Conservation (phyloP, 2,113 vertebrate species). For the Rhinoderma darwinii region DNA sequence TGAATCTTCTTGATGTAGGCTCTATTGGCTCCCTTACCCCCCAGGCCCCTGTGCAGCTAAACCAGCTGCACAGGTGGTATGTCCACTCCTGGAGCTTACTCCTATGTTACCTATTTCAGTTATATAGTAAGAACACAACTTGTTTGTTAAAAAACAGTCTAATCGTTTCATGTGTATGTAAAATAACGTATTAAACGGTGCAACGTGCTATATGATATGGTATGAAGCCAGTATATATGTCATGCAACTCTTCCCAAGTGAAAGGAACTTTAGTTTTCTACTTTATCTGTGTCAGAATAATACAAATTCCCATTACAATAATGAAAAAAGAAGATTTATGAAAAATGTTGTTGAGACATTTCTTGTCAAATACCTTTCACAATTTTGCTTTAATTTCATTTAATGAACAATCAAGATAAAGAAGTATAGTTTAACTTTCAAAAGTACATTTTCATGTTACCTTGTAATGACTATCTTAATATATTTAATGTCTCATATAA, state of each 20-base stretch:
- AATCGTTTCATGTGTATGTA: background rate
- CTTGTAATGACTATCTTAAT: background rate
- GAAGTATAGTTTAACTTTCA: conserved; percentile 29
- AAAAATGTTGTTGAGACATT: conserved; percentile 39
- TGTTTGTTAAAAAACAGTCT: background rate
- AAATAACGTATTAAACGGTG: background rate
- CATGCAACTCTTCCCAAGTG: background rate
- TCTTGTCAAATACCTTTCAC: conserved; percentile 33
- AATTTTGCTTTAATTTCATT: conserved; percentile 22
- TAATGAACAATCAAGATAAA: conserved; percentile 30
- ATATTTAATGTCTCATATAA: background rate
- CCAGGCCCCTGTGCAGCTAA: too few relatives aligned
- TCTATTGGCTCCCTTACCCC: too few relatives aligned
- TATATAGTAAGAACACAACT: background rate
- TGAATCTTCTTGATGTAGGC: too few relatives aligned
- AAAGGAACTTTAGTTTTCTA: background rate
- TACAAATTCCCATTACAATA: background rate
- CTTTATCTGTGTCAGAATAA: conserved; percentile 10
- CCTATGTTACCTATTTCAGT: background rate
- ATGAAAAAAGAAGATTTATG: conserved; percentile 21
- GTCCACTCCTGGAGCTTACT: too few relatives aligned
- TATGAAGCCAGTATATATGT: background rate
- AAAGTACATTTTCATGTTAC: background rate
- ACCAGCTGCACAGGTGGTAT: too few relatives aligned
- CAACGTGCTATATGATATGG: background rate